phyloP scores from a whole-genome alignment of 2,113 vertebrate species.

The Vidua macroura region DNA sequence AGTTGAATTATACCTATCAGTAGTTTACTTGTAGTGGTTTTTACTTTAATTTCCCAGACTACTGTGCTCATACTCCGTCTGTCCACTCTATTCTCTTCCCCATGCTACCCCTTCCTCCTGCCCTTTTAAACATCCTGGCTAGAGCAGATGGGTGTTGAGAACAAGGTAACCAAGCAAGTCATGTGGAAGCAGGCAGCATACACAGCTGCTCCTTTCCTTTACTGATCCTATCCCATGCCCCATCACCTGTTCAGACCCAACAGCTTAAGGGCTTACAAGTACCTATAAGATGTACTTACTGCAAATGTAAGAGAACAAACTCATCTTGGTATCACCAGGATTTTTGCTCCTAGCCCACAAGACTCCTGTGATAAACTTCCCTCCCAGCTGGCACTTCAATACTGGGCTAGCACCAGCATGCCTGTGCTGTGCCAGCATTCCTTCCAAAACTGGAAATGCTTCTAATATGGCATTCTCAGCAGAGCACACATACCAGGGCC shows the following conservation, averaged over 20 bases:
- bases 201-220: neutral
- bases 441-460: neutral
- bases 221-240: neutral
- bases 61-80: neutral
- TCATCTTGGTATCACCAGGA: neutral
- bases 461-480: neutral
- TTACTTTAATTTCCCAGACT: neutral
- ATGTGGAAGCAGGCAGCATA: neutral
- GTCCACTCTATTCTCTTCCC: neutral
- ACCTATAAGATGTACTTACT: neutral
- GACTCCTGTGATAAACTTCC: neutral
- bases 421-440: fast-evolving
- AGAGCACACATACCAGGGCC: fast-evolving
- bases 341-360: neutral
- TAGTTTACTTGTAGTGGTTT: neutral
- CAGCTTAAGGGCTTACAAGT: neutral
- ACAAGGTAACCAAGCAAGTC: neutral
- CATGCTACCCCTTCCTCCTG: neutral
- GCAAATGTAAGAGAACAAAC: neutral
- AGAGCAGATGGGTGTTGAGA: neutral
- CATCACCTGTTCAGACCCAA: neutral
- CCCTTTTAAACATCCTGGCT: neutral
- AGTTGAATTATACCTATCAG: neutral
- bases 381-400: neutral
- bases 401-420: fast-evolving